A percentile compares a stretch with the other conserved stretches of the same genome.
Conservation (phyloP, 2,113 vertebrate genomes). For the Prinia subflava region DNA sequence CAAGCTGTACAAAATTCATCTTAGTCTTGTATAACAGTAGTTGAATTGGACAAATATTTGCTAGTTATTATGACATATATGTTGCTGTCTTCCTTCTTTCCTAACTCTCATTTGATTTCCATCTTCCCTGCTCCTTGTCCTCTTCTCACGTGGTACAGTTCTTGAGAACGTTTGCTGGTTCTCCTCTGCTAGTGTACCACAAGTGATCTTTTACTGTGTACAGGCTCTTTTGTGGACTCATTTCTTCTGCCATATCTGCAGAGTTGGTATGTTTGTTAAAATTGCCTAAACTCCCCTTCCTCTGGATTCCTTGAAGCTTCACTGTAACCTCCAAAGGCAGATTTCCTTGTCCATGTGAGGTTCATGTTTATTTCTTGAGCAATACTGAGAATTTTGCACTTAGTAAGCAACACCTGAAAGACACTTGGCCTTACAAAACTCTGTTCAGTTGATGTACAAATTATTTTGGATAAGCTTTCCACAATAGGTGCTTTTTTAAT, state of each 20-base stretch:
- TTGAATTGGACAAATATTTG: neutral
- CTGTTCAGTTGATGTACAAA: neutral
- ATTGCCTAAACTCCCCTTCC: neutral
- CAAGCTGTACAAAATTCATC: neutral
- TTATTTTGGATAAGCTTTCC: neutral
- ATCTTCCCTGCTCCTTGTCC: neutral
- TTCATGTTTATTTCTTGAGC: neutral
- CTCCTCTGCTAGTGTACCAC: neutral
- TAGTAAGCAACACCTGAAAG: neutral
- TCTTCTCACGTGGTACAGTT: neutral
- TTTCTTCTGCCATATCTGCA: neutral
- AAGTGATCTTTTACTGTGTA: neutral
- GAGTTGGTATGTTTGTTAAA: neutral
- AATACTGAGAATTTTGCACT: neutral
- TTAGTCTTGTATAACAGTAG: rapidly evolving
- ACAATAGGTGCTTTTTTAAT: neutral
- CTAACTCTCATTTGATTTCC: neutral
- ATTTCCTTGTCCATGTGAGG: neutral
- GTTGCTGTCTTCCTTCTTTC: neutral
- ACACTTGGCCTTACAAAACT: neutral
- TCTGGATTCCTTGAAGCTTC: neutral
- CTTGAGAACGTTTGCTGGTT: neutral
- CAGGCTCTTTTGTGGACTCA: neutral
- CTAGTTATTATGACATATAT: neutral
- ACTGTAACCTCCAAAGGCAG: neutral